Conservation (phyloP, 2,113 vertebrate genomes). For the Coptodon rendalli region DNA sequence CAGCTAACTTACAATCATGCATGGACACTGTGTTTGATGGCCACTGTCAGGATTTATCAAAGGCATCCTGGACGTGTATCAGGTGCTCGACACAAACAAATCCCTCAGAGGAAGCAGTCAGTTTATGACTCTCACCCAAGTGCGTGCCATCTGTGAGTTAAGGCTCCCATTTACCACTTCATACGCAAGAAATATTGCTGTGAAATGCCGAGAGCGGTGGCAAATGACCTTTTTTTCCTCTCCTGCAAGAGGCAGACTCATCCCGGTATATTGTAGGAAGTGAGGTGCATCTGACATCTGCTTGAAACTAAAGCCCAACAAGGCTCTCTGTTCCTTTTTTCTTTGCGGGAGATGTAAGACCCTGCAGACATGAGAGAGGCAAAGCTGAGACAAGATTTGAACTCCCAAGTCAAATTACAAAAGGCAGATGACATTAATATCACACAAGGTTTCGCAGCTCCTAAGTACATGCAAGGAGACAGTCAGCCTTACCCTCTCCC, state of each 20-base stretch:
- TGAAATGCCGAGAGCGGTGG: slow-evolving; percentile 31
- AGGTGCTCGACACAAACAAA: slow-evolving; percentile 16
- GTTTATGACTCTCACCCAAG: slow-evolving; percentile 28
- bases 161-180: slow-evolving; percentile 23
- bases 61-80: neutral
- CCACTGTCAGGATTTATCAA: slow-evolving; percentile 8
- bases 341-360: slow-evolving; percentile 1
- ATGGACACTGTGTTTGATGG: neutral
- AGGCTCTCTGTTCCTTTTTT: neutral
- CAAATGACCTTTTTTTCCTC: slow-evolving; percentile 21
- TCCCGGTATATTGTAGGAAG: slow-evolving; percentile 23
- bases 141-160: slow-evolving; percentile 32
- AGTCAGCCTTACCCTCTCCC: slow-evolving; percentile 10
- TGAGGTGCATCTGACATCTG: slow-evolving; percentile 45
- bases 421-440: slow-evolving; percentile 70
- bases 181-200: slow-evolving; percentile 11
- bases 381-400: slow-evolving; percentile 54
- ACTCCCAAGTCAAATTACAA: slow-evolving; percentile 64
- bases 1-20: neutral
- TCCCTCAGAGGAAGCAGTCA: slow-evolving; percentile 6
- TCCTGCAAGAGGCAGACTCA: slow-evolving; percentile 5
- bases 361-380: slow-evolving; percentile 15
- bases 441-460: slow-evolving; percentile 58
- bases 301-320: slow-evolving; percentile 26
- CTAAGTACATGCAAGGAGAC: slow-evolving; percentile 41